Percentiles rank a stretch among this genome's conserved stretches.
Evolutionary conservation across 2,888 invertebrate species (phyloP).

Genomic region (Agriopis aurantiaria): DNA sequence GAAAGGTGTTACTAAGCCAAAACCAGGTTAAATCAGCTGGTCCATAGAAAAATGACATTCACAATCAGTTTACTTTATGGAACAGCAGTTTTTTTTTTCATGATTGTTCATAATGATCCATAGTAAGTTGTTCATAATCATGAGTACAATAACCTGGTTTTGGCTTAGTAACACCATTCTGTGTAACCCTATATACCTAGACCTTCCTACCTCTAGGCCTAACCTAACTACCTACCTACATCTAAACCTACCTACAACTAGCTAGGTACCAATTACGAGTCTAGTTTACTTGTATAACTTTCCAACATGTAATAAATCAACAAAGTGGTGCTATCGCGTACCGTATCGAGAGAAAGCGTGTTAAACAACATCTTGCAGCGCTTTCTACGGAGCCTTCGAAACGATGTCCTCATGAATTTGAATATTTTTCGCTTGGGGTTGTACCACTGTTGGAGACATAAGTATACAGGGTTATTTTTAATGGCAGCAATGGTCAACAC

Average conservation of each 20-base stretch:
- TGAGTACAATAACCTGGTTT: no score
- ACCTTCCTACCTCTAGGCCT: background rate
- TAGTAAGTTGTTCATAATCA: no score
- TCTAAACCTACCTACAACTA: constrained; percentile 16
- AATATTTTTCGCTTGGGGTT: constrained; percentile 63
- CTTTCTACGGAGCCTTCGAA: constrained; percentile 69
- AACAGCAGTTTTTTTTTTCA: no score
- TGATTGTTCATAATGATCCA: no score
- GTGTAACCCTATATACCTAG: background rate
- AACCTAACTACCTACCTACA: constrained; percentile 32
- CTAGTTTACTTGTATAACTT: constrained; percentile 26
- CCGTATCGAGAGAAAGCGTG: constrained; percentile 75
- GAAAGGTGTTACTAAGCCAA: no score
- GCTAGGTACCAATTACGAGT: constrained; percentile 18
- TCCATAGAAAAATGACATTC: no score
- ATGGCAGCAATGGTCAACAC: background rate
- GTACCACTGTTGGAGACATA: constrained; percentile 64
- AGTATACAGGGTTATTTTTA: background rate
- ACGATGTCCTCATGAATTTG: constrained; percentile 69
- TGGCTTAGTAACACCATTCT: no score
- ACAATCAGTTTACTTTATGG: no score
- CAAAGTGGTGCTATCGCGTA: constrained; percentile 53
- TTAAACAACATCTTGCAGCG: constrained; percentile 68
- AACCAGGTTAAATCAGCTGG: no score
- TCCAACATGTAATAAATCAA: constrained; percentile 28